phyloP scores from a whole-genome alignment of 2,113 vertebrate genomes.

The Percopsis transmontana region DNA sequence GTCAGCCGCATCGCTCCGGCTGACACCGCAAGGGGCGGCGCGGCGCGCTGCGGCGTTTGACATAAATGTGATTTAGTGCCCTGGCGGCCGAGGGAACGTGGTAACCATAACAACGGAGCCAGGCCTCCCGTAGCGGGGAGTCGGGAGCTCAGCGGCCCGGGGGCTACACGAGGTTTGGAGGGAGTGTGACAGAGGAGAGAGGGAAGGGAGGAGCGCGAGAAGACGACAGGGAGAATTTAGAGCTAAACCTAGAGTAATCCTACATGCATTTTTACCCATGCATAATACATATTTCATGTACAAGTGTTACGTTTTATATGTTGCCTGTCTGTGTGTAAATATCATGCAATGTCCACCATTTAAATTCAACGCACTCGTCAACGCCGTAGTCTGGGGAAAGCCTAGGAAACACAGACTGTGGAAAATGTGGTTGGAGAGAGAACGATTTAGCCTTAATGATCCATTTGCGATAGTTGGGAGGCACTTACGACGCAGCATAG shows the following conservation, averaged over 20 bases:
- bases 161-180: slow-evolving; percentile 2
- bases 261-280: neutral
- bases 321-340: neutral
- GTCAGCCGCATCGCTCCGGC: neutral
- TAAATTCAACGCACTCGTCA: slow-evolving; percentile 21
- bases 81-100: slow-evolving; percentile 16
- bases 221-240: neutral
- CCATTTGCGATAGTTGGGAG: slow-evolving; percentile 30
- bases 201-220: neutral
- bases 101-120: slow-evolving; percentile 55
- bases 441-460: slow-evolving; percentile 40
- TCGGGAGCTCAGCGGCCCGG: slow-evolving; percentile 25
- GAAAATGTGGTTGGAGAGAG: slow-evolving; percentile 37
- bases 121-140: slow-evolving; percentile 28
- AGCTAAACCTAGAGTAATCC: neutral
- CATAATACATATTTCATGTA: no score
- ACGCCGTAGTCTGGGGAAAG: slow-evolving; percentile 21
- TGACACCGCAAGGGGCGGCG: slow-evolving; percentile 21
- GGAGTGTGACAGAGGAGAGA: neutral
- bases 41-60: slow-evolving; percentile 31
- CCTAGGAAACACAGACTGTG: neutral
- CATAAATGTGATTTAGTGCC: slow-evolving; percentile 50
- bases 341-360: no score
- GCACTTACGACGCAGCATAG: slow-evolving; percentile 6
- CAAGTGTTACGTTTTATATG: neutral